Conservation (phyloP, 2,113 vertebrate species). For the Sceloporus tristichus region DNA sequence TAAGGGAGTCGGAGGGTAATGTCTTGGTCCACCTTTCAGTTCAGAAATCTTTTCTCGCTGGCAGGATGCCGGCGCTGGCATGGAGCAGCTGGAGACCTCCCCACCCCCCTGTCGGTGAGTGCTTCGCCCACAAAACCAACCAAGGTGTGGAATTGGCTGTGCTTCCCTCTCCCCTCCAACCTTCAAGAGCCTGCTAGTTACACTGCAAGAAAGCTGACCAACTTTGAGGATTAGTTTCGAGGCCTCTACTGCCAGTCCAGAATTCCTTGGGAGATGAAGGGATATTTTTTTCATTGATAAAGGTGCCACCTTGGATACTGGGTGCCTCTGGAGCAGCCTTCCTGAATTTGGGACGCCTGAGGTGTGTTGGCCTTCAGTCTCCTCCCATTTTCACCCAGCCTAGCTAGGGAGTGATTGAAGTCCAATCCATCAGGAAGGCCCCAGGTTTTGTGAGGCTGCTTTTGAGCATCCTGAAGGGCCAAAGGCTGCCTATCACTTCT, state of each 20-base stretch:
- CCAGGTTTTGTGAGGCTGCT: not conserved
- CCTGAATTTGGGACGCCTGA: not conserved
- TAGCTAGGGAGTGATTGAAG: not conserved
- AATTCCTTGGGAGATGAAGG: not conserved
- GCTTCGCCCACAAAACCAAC: not conserved
- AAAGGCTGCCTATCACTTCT: not conserved
- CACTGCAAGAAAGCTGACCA: not conserved
- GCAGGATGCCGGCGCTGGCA: constrained; percentile 18
- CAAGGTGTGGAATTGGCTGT: not conserved
- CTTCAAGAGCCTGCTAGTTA: not conserved
- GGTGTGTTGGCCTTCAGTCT: not conserved
- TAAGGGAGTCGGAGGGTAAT: not conserved
- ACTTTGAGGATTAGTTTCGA: not conserved
- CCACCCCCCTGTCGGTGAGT: constrained; percentile 17
- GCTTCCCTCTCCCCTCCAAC: too few relatives aligned
- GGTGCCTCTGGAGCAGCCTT: not conserved
- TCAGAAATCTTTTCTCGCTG: constrained; percentile 19
- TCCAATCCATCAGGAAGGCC: not conserved
- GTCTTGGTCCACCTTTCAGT: not conserved
- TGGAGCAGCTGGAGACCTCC: constrained; percentile 5
- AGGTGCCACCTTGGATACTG: not conserved
- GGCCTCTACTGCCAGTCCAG: not conserved
- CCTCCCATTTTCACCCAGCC: not conserved
- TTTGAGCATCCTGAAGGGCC: not conserved
- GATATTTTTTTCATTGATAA: not conserved